Conservation (phyloP, 2,797 vertebrate species). For the Lagorchestes hirsutus region DNA sequence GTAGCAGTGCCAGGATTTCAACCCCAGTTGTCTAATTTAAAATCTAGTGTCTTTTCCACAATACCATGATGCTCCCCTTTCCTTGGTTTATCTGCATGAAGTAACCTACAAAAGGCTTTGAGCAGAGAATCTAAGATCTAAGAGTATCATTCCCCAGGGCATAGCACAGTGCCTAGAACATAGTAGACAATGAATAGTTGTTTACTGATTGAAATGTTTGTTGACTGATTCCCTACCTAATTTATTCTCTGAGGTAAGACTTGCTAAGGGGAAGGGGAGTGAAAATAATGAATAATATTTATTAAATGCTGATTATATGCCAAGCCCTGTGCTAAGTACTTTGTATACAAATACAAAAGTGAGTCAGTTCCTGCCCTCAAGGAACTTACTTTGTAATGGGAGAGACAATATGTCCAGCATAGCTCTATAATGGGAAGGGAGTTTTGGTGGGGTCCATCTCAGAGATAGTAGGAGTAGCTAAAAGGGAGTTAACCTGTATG, state of each 20-base stretch:
- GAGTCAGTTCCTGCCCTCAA: not conserved
- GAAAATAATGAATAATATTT: not conserved
- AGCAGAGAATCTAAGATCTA: not conserved
- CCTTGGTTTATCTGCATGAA: not conserved
- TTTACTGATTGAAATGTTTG: not conserved
- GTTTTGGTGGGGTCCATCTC: not conserved
- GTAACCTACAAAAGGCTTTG: not conserved
- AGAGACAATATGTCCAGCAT: not conserved
- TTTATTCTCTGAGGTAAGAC: not conserved
- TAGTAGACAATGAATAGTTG: not conserved
- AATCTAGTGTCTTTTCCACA: not conserved
- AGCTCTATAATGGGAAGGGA: not conserved
- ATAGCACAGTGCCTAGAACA: not conserved
- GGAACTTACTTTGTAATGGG: not conserved
- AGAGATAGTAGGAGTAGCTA: not conserved
- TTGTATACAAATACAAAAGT: not conserved
- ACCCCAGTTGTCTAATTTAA: not conserved
- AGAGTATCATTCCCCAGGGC: not conserved
- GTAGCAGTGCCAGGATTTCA: not conserved
- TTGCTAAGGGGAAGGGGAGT: not conserved
- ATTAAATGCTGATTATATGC: not conserved
- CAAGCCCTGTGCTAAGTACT: not conserved
- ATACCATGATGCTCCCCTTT: not conserved
- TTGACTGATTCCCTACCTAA: not conserved
- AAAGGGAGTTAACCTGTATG: not conserved